Evolutionary conservation across 2,797 vertebrate genomes (phyloP).

Genomic region (Acanthurus lineatus): DNA sequence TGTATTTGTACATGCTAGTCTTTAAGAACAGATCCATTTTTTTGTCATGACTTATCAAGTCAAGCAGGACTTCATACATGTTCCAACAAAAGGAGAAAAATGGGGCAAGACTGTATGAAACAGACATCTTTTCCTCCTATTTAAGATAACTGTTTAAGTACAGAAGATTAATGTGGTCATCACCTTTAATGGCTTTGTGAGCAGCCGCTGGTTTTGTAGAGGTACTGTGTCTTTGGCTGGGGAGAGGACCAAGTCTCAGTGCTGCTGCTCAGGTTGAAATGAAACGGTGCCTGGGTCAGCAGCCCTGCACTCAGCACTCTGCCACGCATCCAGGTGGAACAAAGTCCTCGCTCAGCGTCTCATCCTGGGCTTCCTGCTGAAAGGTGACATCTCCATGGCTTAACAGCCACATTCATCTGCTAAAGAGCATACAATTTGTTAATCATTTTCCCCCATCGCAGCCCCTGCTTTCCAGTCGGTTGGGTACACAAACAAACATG

Average conservation of each 20-base stretch:
- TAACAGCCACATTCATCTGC: constrained; percentile 80
- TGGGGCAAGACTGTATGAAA: constrained; percentile 10
- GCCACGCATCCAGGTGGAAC: constrained; percentile 83
- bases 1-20: constrained; percentile 38
- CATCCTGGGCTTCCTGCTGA: constrained; percentile 76
- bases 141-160: constrained; percentile 15
- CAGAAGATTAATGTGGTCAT: constrained; percentile 30
- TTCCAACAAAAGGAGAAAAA: constrained; percentile 24
- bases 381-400: constrained; percentile 82
- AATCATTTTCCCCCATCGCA: constrained; percentile 74
- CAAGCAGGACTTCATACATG: constrained; percentile 1
- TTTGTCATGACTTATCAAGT: constrained; percentile 20
- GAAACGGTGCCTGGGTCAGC: constrained; percentile 83
- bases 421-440: constrained; percentile 85
- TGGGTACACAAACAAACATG: constrained; percentile 77
- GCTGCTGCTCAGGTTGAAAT: constrained; percentile 78
- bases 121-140: neutral
- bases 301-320: constrained; percentile 81
- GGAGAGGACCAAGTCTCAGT: constrained; percentile 49
- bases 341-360: constrained; percentile 80
- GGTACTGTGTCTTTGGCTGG: constrained; percentile 44
- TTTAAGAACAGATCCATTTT: constrained; percentile 22
- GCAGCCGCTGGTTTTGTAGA: constrained; percentile 44
- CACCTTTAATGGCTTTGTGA: constrained; percentile 50
- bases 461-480: constrained; percentile 72